Base-by-base conservation (phyloP, 2,113 vertebrate species). In the Aldabrachelys gigantea region DNA sequence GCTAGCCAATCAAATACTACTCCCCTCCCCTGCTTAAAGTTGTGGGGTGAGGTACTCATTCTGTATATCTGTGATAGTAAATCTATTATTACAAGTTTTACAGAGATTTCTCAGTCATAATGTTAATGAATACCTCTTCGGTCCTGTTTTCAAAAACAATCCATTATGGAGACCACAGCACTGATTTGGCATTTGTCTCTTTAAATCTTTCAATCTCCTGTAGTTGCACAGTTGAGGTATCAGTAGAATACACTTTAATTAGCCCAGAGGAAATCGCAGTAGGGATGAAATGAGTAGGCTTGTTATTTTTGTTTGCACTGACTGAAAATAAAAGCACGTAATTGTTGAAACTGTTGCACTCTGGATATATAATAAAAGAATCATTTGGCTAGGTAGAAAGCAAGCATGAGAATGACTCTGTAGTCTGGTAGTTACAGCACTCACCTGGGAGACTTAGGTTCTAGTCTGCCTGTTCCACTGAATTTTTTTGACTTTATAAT, bases 181-280 rank as follows among this genome's bases (percentile, higher is more conserved):
- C 54, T 44, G 82, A 88, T 10, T 7, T 5, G 8, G 21, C 80
- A 3, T 27, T 27, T 89, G 44, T 82, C 82, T 86, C 93, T 97
- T 98, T 93, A 97, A 97, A 89, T 94, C 35, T 91, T 83, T 82
- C 82, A 27, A 49, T 92, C 88, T 94, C 90, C 93, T 89, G 53
- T 7, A 86, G 80, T 90, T 88, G 79, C 49, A 10, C 3, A 84
- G 96, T 88, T 84, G 83, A 95, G 93, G 78, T 85, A 94, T 94
- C 94, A 95, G 93, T 92, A 44, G 56, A 97, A 90, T 82, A 87
- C 90, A 92, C 96, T 97, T 97, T 98, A 98, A 98, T 98, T 97
- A 97, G 97, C 97, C 97, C 94, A 62, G 88, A 98, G 97, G 96
- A 98, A 97, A 96, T 97, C 96, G 62, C 97, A 97, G 94, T 80